phyloP scores from a whole-genome alignment of 2,888 invertebrate genomes.

The Eupithecia exiguata region DNA sequence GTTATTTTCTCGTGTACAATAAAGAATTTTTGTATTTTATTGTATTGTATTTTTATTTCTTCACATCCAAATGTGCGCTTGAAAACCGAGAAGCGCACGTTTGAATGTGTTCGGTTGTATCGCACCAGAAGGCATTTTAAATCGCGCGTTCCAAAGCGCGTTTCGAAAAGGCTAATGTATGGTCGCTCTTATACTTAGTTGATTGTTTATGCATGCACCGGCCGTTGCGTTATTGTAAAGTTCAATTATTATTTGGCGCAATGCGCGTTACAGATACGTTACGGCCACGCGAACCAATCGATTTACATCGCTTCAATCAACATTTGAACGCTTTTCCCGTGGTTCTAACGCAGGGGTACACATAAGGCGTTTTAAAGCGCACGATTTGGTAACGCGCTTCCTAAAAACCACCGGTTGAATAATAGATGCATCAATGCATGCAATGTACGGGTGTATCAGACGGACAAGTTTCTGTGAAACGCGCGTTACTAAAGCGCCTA shows the following conservation, averaged over 20 bases:
- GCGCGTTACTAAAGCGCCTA: neutral
- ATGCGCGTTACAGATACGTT: neutral
- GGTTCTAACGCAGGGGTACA: neutral
- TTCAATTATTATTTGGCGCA: neutral
- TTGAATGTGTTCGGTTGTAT: neutral
- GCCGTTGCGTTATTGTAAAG: neutral
- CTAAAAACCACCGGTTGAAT: neutral
- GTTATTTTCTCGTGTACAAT: too few relatives aligned
- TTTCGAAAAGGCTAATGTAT: neutral
- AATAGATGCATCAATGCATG: too few relatives aligned
- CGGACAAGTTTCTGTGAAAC: neutral
- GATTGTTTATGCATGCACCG: neutral
- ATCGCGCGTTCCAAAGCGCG: neutral
- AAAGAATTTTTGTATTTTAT: too few relatives aligned
- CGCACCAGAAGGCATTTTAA: neutral
- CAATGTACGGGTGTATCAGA: too few relatives aligned
- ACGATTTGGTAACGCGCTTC: neutral
- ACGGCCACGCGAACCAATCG: neutral
- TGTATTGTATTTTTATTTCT: too few relatives aligned
- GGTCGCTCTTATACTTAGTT: neutral
- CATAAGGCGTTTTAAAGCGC: neutral
- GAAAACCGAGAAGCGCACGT: neutral
- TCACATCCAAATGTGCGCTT: neutral
- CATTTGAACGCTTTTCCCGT: neutral
- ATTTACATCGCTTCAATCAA: slow-evolving; percentile 2